Percentiles rank a stretch among this genome's conserved stretches.
These are phyloP conservation scores for Peucedramus taeniatus DNA, from an alignment of 2,113 vertebrate species.

Conservation along the genomic window DNA sequence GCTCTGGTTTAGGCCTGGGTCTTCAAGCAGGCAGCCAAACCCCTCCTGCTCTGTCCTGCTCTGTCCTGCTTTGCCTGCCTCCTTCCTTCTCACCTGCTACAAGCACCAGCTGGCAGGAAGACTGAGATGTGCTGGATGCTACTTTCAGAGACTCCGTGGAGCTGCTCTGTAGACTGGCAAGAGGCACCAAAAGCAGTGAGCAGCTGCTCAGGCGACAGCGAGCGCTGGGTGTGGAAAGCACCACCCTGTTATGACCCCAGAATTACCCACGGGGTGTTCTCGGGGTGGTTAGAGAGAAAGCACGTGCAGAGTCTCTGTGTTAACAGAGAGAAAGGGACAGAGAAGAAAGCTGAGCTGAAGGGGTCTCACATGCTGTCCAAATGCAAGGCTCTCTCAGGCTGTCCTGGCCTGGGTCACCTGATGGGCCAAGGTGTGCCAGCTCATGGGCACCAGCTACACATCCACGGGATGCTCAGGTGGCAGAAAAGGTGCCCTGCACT, in stretches of 20 bases:
- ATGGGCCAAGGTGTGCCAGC: neutral
- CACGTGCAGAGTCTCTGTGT: neutral
- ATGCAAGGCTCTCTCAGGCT: neutral
- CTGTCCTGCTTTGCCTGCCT: neutral
- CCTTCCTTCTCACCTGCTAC: constrained; percentile 11
- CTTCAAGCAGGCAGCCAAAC: neutral
- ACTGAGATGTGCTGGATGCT: neutral
- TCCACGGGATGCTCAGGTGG: neutral
- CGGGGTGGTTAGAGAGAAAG: neutral
- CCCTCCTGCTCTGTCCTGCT: neutral
- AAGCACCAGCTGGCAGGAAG: neutral
- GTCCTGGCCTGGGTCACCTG: accelerated
- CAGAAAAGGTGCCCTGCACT: neutral
- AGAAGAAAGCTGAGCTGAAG: neutral
- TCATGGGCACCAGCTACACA: neutral
- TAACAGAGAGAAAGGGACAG: constrained; percentile 28
- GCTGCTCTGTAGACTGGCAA: neutral
- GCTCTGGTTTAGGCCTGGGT: neutral
- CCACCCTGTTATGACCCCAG: neutral
- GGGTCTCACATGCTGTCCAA: neutral
- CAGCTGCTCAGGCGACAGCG: neutral
- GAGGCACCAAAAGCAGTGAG: neutral
- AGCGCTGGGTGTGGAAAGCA: neutral
- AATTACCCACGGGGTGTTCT: neutral
- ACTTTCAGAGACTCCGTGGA: neutral